Evolutionary conservation across 2,113 vertebrate genomes (phyloP).

Genomic region (Synchiropus splendidus): DNA sequence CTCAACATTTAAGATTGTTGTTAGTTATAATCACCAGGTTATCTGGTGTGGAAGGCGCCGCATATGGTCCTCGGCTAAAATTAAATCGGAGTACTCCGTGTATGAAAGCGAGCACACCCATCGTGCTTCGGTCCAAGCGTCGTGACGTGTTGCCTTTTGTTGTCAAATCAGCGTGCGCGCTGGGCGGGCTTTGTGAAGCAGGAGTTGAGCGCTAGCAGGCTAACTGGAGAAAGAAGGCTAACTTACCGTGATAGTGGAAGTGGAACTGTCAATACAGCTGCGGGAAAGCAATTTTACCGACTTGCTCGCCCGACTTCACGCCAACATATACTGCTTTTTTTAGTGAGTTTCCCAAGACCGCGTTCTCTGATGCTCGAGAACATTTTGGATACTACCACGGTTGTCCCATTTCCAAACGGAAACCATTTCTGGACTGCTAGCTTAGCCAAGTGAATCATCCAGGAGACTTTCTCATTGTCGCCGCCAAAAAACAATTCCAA

Average conservation of each 20-base stretch:
- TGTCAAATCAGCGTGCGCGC: slow-evolving; percentile 46
- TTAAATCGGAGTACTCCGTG: slow-evolving; percentile 7
- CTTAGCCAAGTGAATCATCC: slow-evolving; percentile 47
- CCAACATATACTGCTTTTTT: slow-evolving; percentile 7
- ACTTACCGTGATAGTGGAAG: slow-evolving; percentile 62
- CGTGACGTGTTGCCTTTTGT: slow-evolving; percentile 38
- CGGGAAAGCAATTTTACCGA: background rate
- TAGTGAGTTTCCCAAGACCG: slow-evolving; percentile 15
- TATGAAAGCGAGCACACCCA: slow-evolving; percentile 15
- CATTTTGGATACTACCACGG: slow-evolving; percentile 61
- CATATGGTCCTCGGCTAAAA: too few relatives aligned
- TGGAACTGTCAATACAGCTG: slow-evolving; percentile 11
- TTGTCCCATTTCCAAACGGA: slow-evolving; percentile 66
- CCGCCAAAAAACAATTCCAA: slow-evolving; percentile 30
- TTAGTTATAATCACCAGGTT: background rate
- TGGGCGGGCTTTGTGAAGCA: slow-evolving; percentile 62
- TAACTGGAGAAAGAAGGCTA: slow-evolving; percentile 66
- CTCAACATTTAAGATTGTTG: background rate
- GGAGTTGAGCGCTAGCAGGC: slow-evolving; percentile 58
- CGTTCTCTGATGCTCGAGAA: slow-evolving; percentile 55
- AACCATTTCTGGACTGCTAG: slow-evolving; percentile 62
- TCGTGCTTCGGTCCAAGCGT: slow-evolving; percentile 17
- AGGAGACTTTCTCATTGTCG: slow-evolving; percentile 58
- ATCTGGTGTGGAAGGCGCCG: background rate
- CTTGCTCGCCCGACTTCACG: slow-evolving; percentile 10